Percentiles rank a stretch among this genome's conserved stretches.
These are phyloP conservation scores for Armadillidium nasatum DNA, from an alignment of 1,140 invertebrate species.

Conservation along the genomic window DNA sequence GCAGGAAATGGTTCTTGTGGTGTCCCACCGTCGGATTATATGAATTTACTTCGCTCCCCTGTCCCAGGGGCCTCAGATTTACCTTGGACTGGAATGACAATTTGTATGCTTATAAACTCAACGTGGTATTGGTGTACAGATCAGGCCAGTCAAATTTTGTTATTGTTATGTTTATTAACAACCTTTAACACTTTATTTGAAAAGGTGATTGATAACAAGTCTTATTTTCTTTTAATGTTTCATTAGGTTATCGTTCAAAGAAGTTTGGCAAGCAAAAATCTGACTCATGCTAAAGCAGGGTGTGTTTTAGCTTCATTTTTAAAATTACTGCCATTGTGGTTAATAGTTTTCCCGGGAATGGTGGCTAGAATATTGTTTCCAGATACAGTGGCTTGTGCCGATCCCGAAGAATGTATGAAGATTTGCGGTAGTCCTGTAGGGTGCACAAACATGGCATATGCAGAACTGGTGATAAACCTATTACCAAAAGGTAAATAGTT, in stretches of 20 bases:
- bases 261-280: slow-evolving; percentile 56
- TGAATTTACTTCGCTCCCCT: slow-evolving; percentile 50
- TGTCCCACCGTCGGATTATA: slow-evolving; percentile 50
- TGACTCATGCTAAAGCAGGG: slow-evolving; percentile 56
- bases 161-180: too few species aligned
- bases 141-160: slow-evolving; percentile 46
- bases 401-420: slow-evolving; percentile 50
- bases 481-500: slow-evolving; percentile 50
- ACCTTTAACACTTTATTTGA: too few species aligned
- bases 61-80: slow-evolving; percentile 52
- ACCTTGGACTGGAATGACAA: slow-evolving; percentile 56
- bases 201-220: too few species aligned
- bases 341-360: slow-evolving; percentile 60
- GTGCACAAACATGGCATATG: slow-evolving; percentile 57
- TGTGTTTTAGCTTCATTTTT: slow-evolving; percentile 56
- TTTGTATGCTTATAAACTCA: slow-evolving; percentile 54
- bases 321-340: slow-evolving; percentile 57
- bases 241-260: slow-evolving; percentile 56
- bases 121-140: slow-evolving; percentile 60
- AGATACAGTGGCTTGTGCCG: slow-evolving; percentile 53
- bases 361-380: slow-evolving; percentile 54
- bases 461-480: slow-evolving; percentile 54
- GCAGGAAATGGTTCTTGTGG: slow-evolving; percentile 48
- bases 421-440: slow-evolving; percentile 50
- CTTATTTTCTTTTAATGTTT: too few species aligned